Conservation (phyloP, 2,888 invertebrate genomes). For the Epinotia demarniana region DNA sequence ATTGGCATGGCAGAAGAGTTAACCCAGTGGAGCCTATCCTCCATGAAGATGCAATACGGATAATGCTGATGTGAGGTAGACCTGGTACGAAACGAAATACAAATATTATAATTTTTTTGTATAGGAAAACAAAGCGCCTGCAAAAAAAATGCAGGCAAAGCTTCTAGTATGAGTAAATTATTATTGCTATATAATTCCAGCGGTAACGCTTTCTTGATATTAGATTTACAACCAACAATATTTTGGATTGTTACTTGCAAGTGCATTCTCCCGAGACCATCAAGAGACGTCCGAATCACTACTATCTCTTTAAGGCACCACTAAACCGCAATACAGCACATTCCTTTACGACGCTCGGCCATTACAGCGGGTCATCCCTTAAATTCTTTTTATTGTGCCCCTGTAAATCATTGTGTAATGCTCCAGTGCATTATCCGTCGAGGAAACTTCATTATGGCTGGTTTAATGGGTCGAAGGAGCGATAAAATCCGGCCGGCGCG, state of each 20-base stretch:
- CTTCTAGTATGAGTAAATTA: not conserved
- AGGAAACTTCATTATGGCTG: conserved; percentile 84
- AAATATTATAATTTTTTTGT: not conserved
- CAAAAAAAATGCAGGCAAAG: not conserved
- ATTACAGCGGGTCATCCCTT: conserved; percentile 81
- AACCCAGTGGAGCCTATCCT: too few species aligned
- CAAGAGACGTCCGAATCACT: not conserved
- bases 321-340: conserved; percentile 53
- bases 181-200: not conserved
- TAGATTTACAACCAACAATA: too few species aligned
- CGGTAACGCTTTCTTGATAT: too few species aligned
- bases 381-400: conserved; percentile 84
- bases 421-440: conserved; percentile 81
- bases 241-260: too few species aligned
- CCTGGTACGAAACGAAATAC: not conserved
- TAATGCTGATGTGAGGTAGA: too few species aligned
- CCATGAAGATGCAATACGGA: too few species aligned
- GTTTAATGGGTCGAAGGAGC: conserved; percentile 83
- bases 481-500: conserved; percentile 75
- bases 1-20: too few species aligned
- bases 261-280: too few species aligned
- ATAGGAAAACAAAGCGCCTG: not conserved
- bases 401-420: conserved; percentile 84
- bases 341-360: conserved; percentile 74
- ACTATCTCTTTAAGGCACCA: not conserved